Percentiles rank a stretch among this genome's conserved stretches.
These are phyloP conservation scores for Tromatobia lineatoria DNA, from an alignment of 2,888 invertebrate species.

Conservation along the genomic window DNA sequence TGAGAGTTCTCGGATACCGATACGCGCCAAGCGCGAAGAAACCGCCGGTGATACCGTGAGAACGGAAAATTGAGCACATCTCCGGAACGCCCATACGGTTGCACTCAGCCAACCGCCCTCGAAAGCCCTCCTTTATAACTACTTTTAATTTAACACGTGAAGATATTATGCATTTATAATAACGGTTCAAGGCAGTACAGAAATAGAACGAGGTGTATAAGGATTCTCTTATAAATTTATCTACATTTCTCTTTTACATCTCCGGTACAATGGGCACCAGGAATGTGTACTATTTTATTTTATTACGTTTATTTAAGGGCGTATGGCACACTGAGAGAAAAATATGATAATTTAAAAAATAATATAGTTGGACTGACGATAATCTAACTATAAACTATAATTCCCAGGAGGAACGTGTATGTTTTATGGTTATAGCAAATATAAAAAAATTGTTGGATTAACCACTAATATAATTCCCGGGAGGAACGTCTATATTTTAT, in stretches of 20 bases:
- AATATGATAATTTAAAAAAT: no score
- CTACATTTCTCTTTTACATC: not conserved
- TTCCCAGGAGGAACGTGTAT: no score
- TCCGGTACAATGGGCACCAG: not conserved
- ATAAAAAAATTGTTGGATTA: no score
- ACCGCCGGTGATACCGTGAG: slow-evolving; percentile 31
- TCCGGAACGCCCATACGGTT: slow-evolving; percentile 18
- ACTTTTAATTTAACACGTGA: slow-evolving; percentile 5
- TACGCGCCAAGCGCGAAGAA: slow-evolving; percentile 9
- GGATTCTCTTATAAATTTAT: not conserved
- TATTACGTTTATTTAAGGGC: no score
- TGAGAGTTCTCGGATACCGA: slow-evolving; percentile 47
- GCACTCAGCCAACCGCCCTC: not conserved
- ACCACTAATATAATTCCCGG: no score
- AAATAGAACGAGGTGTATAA: not conserved
- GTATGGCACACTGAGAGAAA: no score
- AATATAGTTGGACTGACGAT: no score
- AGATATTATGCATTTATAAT: slow-evolving; percentile 24
- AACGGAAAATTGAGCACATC: slow-evolving; percentile 25
- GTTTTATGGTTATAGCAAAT: no score
- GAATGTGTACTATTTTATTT: no score
- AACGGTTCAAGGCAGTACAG: not conserved
- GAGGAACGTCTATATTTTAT: no score
- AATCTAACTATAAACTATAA: no score
- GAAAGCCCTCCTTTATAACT: not conserved